Conservation (phyloP, 2,797 vertebrate species). For the Thamnophis elegans region DNA sequence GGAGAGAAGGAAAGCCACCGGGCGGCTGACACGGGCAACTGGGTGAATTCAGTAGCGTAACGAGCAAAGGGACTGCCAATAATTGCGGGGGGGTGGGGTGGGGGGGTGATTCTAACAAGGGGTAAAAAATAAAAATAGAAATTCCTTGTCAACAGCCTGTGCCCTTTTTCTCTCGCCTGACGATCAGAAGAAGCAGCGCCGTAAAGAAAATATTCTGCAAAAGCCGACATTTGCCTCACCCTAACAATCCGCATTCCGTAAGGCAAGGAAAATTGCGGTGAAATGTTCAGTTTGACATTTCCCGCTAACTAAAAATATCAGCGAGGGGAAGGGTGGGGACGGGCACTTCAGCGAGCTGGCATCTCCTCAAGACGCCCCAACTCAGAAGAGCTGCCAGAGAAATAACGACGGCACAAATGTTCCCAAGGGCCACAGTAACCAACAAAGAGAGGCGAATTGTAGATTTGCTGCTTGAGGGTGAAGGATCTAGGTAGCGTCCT, state of each 20-base stretch:
- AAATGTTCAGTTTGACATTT: constrained; percentile 46
- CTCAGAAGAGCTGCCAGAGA: neutral
- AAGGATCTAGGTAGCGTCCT: neutral
- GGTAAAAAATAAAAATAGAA: constrained; percentile 25
- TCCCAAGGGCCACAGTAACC: neutral
- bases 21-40: neutral
- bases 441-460: too few relatives aligned
- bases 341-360: neutral
- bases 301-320: constrained; percentile 53
- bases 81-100: too few relatives aligned
- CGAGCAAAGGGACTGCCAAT: neutral
- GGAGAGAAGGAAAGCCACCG: neutral
- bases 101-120: constrained; percentile 51
- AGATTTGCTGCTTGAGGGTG: neutral
- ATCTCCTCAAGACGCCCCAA: neutral
- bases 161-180: constrained; percentile 25
- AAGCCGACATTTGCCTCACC: constrained; percentile 42
- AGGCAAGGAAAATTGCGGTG: constrained; percentile 25
- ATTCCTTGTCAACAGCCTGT: neutral
- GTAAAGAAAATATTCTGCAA: constrained; percentile 50
- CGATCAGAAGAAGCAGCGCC: constrained; percentile 48
- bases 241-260: constrained; percentile 51
- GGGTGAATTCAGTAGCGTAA: constrained; percentile 1
- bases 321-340: neutral
- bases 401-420: constrained; percentile 17